A percentile compares a stretch with the other conserved stretches of the same genome.
Conservation (phyloP, 2,888 invertebrate species). For the Leptura quadrifasciata region DNA sequence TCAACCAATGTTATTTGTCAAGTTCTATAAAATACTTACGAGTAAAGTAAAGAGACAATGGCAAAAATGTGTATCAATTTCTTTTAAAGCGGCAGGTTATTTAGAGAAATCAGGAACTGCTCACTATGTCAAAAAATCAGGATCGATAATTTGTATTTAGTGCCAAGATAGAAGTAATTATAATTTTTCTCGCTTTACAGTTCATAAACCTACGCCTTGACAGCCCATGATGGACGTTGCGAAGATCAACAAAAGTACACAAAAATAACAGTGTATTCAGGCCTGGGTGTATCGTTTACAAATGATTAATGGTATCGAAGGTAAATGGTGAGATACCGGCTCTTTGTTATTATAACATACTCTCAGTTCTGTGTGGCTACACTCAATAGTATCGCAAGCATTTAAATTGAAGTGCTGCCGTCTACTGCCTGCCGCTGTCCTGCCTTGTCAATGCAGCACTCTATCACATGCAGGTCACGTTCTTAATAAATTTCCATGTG, state of each 20-base stretch:
- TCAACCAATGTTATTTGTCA: too few relatives aligned
- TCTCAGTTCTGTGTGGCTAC: constrained; percentile 34
- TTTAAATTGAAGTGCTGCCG: constrained; percentile 42
- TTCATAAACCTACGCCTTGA: constrained; percentile 20
- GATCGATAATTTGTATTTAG: neutral
- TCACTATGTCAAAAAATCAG: neutral
- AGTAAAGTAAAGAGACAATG: too few relatives aligned
- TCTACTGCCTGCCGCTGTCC: constrained; percentile 22
- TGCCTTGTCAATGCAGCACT: constrained; percentile 33
- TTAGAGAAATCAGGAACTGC: too few relatives aligned
- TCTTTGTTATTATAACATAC: constrained; percentile 38
- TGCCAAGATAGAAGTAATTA: constrained; percentile 2
- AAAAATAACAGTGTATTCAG: constrained; percentile 29
- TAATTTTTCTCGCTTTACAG: constrained; percentile 8
- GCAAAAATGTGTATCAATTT: too few relatives aligned
- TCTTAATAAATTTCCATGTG: constrained; percentile 45
- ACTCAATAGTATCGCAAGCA: constrained; percentile 30
- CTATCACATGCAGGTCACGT: constrained; percentile 49
- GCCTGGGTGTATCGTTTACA: constrained; percentile 42
- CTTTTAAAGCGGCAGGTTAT: too few relatives aligned
- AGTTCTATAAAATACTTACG: too few relatives aligned
- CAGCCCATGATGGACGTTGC: constrained; percentile 19
- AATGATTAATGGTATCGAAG: constrained; percentile 45
- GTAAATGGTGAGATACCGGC: constrained; percentile 44
- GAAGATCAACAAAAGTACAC: constrained; percentile 4